Base-by-base conservation (phyloP, 1,140 invertebrate genomes). In the Akabosia matsudoensis region DNA sequence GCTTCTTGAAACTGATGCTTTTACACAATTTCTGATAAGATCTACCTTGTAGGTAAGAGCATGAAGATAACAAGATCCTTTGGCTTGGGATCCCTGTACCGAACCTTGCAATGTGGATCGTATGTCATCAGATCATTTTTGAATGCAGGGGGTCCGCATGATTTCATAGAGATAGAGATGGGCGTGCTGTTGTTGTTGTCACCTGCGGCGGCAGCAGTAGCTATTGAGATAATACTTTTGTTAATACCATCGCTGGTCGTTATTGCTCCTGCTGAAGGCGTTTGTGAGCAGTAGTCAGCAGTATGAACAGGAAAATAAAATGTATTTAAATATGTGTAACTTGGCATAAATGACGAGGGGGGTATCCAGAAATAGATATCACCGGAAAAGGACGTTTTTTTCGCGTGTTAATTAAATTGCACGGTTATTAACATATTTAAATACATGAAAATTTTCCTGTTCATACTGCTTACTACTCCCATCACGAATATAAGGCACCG, bases 51-150 rank as follows among this genome's bases (percentile, higher is more conserved):
- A 97, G 82, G 91, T 92, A 89, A 94, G 93, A 22, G 95, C 95
- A 85, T 98, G 96, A 18, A 98, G 88, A 85, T 96, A 97, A 97
- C 91, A 22, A 98, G 87, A 84, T 97, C 93, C 77, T 91, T 90
- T 0, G 94, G 92, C 75, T 92, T 91, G 0, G 96, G 96, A 84
- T 98, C 96, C 75, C 92, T 87, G 85, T 95, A 97, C 72, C 93
- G 88, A 16, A 94, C 91, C 84, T 93, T 93, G 85, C 96, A 98
- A 83, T 96, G 91, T 1, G 91, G 90, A 83, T 97, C 94, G 1
- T 90, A 86, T 0, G 90, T 90, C 84, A 94, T 89, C 84, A 92
- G 92, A 33, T 91, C 88, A n/a, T 89, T 87, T 79, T 91, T 88
- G 83, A 91, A 93, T 16, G 84, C 85, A 33, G 61, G 61, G 28